Percentiles rank a stretch among this genome's conserved stretches.
phyloP scores from a whole-genome alignment of 2,888 invertebrate species.

The Hydropsyche betteni region DNA sequence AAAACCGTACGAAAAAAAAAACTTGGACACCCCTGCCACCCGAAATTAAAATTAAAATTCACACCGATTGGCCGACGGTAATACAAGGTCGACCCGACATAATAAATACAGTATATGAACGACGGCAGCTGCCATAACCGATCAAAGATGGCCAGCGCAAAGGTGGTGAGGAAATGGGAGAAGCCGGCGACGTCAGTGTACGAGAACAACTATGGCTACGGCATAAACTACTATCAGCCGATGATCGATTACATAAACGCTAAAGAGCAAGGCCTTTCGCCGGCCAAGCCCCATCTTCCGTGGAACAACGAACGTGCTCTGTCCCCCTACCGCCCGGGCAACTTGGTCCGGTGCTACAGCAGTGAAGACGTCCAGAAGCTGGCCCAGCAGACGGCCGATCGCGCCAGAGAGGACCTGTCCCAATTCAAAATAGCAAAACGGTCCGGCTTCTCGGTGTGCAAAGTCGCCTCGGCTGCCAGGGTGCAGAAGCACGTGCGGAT shows the following conservation, averaged over 20 bases:
- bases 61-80: too few species aligned
- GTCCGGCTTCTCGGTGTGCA: constrained; percentile 70
- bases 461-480: constrained; percentile 71
- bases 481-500: constrained; percentile 71
- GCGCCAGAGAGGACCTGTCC: constrained; percentile 74
- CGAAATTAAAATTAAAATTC: too few species aligned
- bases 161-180: constrained; percentile 60
- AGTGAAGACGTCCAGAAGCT: constrained; percentile 73
- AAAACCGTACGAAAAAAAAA: too few species aligned
- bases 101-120: too few species aligned
- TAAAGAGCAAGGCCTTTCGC: constrained; percentile 65
- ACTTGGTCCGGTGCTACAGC: constrained; percentile 72
- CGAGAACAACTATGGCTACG: constrained; percentile 84
- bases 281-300: constrained; percentile 73
- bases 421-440: constrained; percentile 69
- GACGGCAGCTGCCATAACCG: constrained; percentile 32
- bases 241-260: constrained; percentile 86
- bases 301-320: constrained; percentile 77
- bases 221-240: constrained; percentile 85
- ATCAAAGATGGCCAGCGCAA: constrained; percentile 16
- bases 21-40: too few species aligned
- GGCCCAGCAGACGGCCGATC: constrained; percentile 73
- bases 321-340: constrained; percentile 72
- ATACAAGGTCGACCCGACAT: too few species aligned
- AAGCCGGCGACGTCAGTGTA: constrained; percentile 75